Evolutionary conservation across 1,140 invertebrate genomes (phyloP), one percentile per base, ranked within the genome.

Genomic region (Heliothis subflexa): DNA sequence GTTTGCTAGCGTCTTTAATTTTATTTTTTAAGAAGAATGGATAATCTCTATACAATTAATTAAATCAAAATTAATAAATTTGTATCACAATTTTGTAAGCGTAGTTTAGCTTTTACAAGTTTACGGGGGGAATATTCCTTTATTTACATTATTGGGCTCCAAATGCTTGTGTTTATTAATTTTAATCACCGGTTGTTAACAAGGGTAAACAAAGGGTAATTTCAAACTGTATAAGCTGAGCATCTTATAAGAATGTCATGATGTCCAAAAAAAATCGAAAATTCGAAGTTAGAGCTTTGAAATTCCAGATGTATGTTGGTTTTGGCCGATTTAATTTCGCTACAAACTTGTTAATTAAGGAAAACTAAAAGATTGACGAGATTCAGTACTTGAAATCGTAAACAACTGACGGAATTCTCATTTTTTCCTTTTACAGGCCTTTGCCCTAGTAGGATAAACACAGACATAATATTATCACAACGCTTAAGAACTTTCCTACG

Each of bases 161-260:
- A 70, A 70, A 70, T 52, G 66, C 45, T 12, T 5, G 16, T 70
- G 66, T 70, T 52, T 70, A 70, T 49, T 50, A 70, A 25, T 28
- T 10, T 18, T 70, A 70, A 52, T 70, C 66, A 70, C 45, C 12
- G 25, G 47, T 70, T 16, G 66, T 28, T 70, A 21, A 70, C 47
- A 28, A 25, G 47, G 18, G 66, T 70, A 70, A 70, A 70, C 66
- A 70, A 70, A 52, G 47, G 66, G 66, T 12, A 2, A 28, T 50
- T 28, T 50, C 10, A 10, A 50, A 13, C 1, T 40, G 10, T 16
- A 40, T 40, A 28, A 25, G 2, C 21, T 40, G 14, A 33, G 28
- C 18, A 66, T 12, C 40, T 21, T 47, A 33, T 47, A 21, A 66
- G 40, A 18, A 47, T 66, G 11, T 18, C 11, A 40, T n/a, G 59